Evolutionary conservation across 2,797 vertebrate genomes (phyloP).

Genomic region (Brotula barbata): DNA sequence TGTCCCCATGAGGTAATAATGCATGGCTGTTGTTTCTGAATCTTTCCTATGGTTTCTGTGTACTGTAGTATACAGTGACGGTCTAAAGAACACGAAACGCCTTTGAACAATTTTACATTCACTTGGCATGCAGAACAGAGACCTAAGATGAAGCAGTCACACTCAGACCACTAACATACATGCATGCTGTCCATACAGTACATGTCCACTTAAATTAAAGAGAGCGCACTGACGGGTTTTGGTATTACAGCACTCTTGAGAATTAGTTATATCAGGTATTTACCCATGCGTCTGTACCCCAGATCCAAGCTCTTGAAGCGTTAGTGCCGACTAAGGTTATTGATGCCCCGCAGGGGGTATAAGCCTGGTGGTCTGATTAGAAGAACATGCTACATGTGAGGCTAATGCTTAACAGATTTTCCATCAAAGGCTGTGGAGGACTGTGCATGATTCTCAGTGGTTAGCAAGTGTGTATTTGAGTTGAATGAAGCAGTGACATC

Average conservation of each 20-base stretch:
- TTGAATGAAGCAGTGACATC: constrained; percentile 42
- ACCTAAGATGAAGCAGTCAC: no score
- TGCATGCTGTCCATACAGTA: neutral
- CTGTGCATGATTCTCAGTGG: constrained; percentile 50
- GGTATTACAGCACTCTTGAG: constrained; percentile 16
- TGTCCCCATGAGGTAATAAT: no score
- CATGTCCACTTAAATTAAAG: no score
- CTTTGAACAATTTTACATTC: no score
- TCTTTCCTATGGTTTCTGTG: no score
- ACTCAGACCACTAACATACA: constrained; percentile 2
- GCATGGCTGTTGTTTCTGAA: no score
- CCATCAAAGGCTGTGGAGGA: constrained; percentile 64
- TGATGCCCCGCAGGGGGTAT: constrained; percentile 43
- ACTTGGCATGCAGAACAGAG: no score
- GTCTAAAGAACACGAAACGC: no score
- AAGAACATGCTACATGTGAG: constrained; percentile 66
- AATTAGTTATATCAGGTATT: neutral
- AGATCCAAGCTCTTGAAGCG: constrained; percentile 21
- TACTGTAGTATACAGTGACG: no score
- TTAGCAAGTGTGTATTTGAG: constrained; percentile 59
- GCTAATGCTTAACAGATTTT: constrained; percentile 69
- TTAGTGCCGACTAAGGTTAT: constrained; percentile 46
- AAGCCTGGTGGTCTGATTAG: constrained; percentile 70
- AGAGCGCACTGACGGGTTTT: constrained; percentile 7
- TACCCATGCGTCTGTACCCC: constrained; percentile 1